Percentiles rank a stretch among this genome's conserved stretches.
Evolutionary conservation across 2,888 invertebrate species (phyloP).

Genomic region (Panzeria rudis): DNA sequence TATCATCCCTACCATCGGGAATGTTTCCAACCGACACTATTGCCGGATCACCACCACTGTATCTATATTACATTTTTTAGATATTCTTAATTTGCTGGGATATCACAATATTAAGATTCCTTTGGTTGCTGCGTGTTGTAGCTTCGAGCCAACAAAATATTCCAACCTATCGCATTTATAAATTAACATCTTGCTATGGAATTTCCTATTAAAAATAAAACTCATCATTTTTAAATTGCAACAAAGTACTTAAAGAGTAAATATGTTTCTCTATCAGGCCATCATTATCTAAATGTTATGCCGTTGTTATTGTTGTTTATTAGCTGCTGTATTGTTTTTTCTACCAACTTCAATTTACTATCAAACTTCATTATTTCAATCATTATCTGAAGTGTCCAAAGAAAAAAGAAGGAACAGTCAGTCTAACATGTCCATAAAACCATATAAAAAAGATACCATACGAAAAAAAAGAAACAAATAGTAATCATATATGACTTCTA

Average conservation of each 20-base stretch:
- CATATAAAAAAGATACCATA: conserved; percentile 29
- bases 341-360: conserved; percentile 63
- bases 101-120: no score
- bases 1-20: no score
- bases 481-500: conserved; percentile 35
- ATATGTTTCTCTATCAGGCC: conserved; percentile 37
- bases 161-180: background rate
- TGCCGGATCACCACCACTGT: no score
- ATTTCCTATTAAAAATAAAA: conserved; percentile 42
- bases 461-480: conserved; percentile 5
- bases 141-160: background rate
- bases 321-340: conserved; percentile 46
- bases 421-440: conserved; percentile 56
- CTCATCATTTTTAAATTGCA: conserved; percentile 44
- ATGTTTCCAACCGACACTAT: no score
- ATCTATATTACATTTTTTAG: no score
- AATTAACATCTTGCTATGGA: conserved; percentile 56
- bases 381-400: conserved; percentile 58
- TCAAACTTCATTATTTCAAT: conserved; percentile 72
- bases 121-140: background rate
- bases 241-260: conserved; percentile 30
- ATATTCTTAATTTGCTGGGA: no score
- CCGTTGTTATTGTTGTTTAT: conserved; percentile 11
- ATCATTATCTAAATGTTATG: conserved; percentile 53
- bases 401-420: background rate